A percentile compares a stretch with the other conserved stretches of the same genome.
Evolutionary conservation across 2,888 invertebrate genomes (phyloP).

Genomic region (Rhorus exstirpatorius): DNA sequence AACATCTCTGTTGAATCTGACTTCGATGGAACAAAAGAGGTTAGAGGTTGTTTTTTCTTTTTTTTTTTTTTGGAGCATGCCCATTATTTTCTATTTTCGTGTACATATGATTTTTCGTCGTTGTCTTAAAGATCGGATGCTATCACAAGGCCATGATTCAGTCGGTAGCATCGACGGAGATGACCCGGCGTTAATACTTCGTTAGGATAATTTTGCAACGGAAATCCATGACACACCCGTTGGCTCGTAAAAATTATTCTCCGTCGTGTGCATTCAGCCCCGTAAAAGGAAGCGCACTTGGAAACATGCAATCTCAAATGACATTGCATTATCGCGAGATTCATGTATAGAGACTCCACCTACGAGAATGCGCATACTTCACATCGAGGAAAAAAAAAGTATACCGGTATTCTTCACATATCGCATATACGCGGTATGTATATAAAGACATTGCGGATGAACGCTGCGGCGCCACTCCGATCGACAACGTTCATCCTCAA

Average conservation of each 20-base stretch:
- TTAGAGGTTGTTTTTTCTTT: not conserved
- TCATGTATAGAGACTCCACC: conserved; percentile 25
- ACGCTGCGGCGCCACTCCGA: conserved; percentile 63
- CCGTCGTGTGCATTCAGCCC: conserved; percentile 19
- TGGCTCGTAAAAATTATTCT: conserved; percentile 36
- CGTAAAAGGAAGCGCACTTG: conserved; percentile 19
- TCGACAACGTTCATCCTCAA: conserved; percentile 74
- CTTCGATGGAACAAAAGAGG: not conserved
- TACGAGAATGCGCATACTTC: conserved; percentile 5
- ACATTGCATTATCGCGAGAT: conserved; percentile 34
- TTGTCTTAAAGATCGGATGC: not conserved
- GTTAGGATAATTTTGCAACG: conserved; percentile 65
- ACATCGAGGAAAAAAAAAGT: not conserved
- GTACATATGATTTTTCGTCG: not conserved
- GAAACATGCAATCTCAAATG: conserved; percentile 9
- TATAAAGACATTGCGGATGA: conserved; percentile 3
- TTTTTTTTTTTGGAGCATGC: not conserved
- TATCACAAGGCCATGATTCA: not conserved
- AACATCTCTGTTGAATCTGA: not conserved
- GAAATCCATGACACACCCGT: conserved; percentile 49
- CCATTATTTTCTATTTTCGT: not conserved
- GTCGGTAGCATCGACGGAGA: conserved; percentile 60
- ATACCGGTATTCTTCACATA: not conserved
- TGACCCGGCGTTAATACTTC: conserved; percentile 64
- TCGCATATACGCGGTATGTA: not conserved